Conservation (phyloP, 2,113 vertebrate species). For the Oreotrochilus melanogaster region DNA sequence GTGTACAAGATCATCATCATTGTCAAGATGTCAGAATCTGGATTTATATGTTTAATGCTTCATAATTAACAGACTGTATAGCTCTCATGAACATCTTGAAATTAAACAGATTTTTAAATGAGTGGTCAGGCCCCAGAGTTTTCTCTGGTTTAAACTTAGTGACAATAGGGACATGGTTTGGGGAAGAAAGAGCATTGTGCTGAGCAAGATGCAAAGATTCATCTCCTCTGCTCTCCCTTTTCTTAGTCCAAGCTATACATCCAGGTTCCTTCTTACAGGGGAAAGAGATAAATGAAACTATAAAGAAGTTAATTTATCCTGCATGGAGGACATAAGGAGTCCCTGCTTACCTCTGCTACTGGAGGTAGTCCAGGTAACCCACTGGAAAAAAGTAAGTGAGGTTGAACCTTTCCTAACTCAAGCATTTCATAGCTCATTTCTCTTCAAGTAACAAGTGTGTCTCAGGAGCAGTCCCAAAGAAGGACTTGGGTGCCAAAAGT, state of each 20-base stretch:
- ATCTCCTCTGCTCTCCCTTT: not conserved
- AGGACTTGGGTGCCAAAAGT: not conserved
- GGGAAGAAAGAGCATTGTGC: not conserved
- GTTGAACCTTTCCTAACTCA: not conserved
- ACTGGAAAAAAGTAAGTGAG: not conserved
- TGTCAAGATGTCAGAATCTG: slow-evolving; percentile 32
- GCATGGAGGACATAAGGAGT: not conserved
- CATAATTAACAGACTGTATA: slow-evolving; percentile 16
- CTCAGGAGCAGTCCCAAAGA: not conserved
- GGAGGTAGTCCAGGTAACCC: not conserved
- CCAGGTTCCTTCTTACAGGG: not conserved
- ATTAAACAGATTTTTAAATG: not conserved
- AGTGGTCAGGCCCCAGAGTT: not conserved
- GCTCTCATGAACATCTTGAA: not conserved
- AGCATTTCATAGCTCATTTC: not conserved
- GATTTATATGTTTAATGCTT: not conserved
- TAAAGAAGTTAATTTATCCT: not conserved
- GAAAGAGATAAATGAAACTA: not conserved
- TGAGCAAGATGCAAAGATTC: not conserved
- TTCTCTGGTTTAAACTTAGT: not conserved
- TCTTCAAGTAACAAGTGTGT: not conserved
- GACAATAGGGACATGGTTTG: not conserved
- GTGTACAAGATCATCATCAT: not conserved
- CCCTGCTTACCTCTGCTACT: not conserved
- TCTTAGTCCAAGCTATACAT: not conserved